These are phyloP conservation scores for Phoxinus dragarum DNA, from an alignment of 2,797 vertebrate genomes.

Conservation along the genomic window DNA sequence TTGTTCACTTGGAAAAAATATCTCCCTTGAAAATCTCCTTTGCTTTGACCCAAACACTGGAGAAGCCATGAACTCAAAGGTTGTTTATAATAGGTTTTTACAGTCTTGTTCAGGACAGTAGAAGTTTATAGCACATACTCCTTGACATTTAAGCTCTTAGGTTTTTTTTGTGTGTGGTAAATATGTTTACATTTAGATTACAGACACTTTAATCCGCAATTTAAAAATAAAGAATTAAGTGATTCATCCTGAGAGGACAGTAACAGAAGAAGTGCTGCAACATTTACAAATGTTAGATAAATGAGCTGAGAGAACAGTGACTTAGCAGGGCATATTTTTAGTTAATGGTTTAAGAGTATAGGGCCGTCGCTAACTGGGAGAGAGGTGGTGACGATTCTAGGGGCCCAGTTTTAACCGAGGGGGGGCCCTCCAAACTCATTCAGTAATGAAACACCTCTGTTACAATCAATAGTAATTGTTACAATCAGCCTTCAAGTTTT, in stretches of 20 bases:
- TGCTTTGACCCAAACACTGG: neutral
- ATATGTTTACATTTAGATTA: neutral
- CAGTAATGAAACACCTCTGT: too few species aligned
- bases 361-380: too few species aligned
- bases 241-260: neutral
- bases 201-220: neutral
- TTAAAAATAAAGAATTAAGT: neutral
- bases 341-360: constrained; percentile 18
- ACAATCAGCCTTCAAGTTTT: too few species aligned
- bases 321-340: neutral
- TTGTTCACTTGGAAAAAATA: neutral
- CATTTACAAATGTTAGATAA: neutral
- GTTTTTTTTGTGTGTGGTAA: neutral
- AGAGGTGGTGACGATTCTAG: too few species aligned
- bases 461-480: too few species aligned
- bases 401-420: too few species aligned
- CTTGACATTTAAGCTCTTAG: neutral
- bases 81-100: constrained; percentile 3
- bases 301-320: neutral
- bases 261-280: neutral
- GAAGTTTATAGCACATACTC: neutral
- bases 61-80: constrained; percentile 13
- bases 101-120: neutral
- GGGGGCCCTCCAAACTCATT: too few species aligned
- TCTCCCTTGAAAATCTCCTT: neutral